Evolutionary conservation across 2,888 invertebrate species (phyloP), one percentile per base, ranked within the genome.

Genomic region (Apodemia duryi): DNA sequence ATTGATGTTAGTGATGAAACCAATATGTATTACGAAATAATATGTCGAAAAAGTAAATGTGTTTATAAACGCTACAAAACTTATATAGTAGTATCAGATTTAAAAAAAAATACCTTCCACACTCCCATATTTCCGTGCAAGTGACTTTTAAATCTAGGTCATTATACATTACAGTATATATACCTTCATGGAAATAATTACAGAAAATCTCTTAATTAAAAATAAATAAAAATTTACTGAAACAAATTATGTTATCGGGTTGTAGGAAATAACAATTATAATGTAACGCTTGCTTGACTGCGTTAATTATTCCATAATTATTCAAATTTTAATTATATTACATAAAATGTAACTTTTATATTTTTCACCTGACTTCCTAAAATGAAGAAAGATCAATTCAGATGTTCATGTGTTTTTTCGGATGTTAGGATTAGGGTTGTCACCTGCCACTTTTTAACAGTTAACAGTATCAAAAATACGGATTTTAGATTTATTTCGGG

Each of bases 161-260:
- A 29, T 54, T 11, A 32, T 10, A 5, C n/a, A 0, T 11, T 11
- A 52, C 32, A 54, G 54, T 54, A 29, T 54, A 32, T 54, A 54
- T 54, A 54, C 28, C 29, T 54, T 29, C 54, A 66, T 63, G 49
- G 63, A 54, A 70, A 69, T 67, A 72, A 73, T 73, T 71, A 57
- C 32, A 57, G 54, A 57, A 38, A 49, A 46, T 63, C 6, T 35
- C 35, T 61, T 29, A 57, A 57, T 32, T 57, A 57, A 57, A 35
- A 60, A 57, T 62, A 46, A 65, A 63, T 6, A 67, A 67, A 69
- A 74, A 71, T 46, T 71, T 67, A 71, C 68, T 73, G 69, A 68
- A 66, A 69, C 74, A 65, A 74, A 75, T 72, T 29, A 60, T 57
- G 63, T 74, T 69, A 70, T 57, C 65, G 61, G 21, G 61, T 46